phyloP scores from a whole-genome alignment of 2,888 invertebrate species.

The Alloplasta piceator region DNA sequence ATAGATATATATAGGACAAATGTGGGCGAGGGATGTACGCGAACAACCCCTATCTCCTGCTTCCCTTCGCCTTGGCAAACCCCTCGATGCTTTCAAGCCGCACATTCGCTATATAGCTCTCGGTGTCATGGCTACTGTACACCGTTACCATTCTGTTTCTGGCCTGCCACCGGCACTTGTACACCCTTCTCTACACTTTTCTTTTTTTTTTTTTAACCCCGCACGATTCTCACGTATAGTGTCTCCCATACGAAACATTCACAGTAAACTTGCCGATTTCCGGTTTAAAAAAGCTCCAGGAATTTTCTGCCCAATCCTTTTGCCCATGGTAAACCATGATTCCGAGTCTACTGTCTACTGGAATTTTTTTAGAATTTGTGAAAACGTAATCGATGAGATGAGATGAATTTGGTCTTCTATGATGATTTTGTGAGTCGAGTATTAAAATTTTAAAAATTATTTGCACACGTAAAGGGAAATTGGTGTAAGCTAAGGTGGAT shows the following conservation, averaged over 20 bases:
- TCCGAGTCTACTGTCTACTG: no score
- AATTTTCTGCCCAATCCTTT: no score
- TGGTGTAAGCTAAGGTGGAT: no score
- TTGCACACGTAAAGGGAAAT: no score
- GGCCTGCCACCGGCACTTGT: conserved; percentile 37
- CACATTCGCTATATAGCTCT: conserved; percentile 5
- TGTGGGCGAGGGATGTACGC: conserved; percentile 51
- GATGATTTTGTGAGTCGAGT: no score
- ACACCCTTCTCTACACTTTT: conserved; percentile 3
- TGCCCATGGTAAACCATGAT: no score
- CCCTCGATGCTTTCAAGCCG: conserved; percentile 71
- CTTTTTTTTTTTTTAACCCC: not conserved
- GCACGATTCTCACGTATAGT: conserved; percentile 19
- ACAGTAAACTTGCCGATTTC: no score
- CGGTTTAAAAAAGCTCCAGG: no score
- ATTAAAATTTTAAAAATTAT: no score
- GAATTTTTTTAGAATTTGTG: no score
- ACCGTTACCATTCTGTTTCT: conserved; percentile 61
- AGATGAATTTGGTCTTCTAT: no score
- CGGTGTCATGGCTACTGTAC: conserved; percentile 77
- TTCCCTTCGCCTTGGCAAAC: conserved; percentile 70
- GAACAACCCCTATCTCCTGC: conserved; percentile 53
- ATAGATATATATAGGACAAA: conserved; percentile 14
- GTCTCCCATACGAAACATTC: not conserved
- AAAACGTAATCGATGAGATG: no score